Conservation (phyloP, 1,140 invertebrate species). For the Grapholita molesta region DNA sequence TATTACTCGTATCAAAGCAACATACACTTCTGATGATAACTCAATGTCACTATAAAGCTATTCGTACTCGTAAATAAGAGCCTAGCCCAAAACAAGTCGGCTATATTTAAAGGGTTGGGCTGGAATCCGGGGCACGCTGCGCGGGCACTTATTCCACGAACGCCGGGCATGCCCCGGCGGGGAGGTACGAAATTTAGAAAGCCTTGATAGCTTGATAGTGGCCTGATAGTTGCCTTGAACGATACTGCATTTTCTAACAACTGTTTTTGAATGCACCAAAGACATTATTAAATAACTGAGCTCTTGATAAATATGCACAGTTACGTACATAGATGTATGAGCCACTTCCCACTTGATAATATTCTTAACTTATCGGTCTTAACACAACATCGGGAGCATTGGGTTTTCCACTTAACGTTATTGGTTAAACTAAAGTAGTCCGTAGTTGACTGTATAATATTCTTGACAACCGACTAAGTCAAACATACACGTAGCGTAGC, state of each 20-base stretch:
- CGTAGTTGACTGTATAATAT: no score
- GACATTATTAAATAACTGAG: background rate
- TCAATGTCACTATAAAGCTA: background rate
- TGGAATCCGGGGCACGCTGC: background rate
- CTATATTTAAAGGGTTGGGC: conserved; percentile 9
- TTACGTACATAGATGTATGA: no score
- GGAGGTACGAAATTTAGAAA: background rate
- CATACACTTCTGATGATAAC: background rate
- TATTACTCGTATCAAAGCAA: background rate
- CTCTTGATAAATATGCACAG: no score
- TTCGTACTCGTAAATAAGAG: conserved; percentile 4
- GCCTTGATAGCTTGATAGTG: background rate
- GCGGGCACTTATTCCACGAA: background rate
- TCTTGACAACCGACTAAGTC: no score
- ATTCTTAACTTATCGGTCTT: no score
- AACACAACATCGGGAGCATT: no score
- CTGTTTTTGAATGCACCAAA: background rate
- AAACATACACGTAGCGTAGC: no score
- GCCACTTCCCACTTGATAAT: no score
- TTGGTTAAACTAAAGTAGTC: no score
- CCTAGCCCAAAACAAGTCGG: conserved; percentile 6
- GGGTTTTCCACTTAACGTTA: no score
- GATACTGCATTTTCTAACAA: background rate
- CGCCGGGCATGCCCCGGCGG: background rate
- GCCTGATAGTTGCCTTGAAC: no score